Conservation (phyloP, 1,140 invertebrate species). For the Papilio helenus region DNA sequence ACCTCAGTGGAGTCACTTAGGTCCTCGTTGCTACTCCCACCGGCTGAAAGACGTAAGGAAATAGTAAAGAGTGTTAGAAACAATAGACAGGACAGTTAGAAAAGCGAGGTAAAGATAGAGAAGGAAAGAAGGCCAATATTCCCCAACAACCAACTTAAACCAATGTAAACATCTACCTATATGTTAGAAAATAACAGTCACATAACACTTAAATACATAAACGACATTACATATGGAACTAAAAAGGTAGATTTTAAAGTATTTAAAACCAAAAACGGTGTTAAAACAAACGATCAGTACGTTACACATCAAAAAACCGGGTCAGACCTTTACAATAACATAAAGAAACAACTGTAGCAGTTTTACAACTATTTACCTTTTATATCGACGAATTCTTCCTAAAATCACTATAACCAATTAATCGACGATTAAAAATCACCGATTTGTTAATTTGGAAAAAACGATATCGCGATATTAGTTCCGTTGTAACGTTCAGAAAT, state of each 20-base stretch:
- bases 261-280: not conserved
- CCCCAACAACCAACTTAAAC: slow-evolving; percentile 18
- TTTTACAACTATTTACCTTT: slow-evolving; percentile 25
- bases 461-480: not conserved
- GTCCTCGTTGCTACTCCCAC: slow-evolving; percentile 85
- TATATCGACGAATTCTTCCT: slow-evolving; percentile 29
- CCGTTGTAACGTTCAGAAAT: not conserved
- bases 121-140: slow-evolving; percentile 15
- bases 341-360: not conserved
- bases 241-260: not conserved
- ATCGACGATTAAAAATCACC: not conserved
- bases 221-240: not conserved
- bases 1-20: slow-evolving; percentile 83
- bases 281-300: not conserved
- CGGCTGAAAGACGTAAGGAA: slow-evolving; percentile 66
- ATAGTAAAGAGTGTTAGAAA: slow-evolving; percentile 45
- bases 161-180: not conserved
- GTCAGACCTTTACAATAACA: slow-evolving; percentile 11
- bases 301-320: not conserved
- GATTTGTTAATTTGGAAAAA: slow-evolving; percentile 14
- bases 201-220: not conserved
- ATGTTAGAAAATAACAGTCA: not conserved
- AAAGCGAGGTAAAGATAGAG: slow-evolving; percentile 41
- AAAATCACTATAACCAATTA: not conserved
- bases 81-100: slow-evolving; percentile 35